Evolutionary conservation across 1,140 invertebrate species (phyloP).

Genomic region (Dendrolimus kikuchii): DNA sequence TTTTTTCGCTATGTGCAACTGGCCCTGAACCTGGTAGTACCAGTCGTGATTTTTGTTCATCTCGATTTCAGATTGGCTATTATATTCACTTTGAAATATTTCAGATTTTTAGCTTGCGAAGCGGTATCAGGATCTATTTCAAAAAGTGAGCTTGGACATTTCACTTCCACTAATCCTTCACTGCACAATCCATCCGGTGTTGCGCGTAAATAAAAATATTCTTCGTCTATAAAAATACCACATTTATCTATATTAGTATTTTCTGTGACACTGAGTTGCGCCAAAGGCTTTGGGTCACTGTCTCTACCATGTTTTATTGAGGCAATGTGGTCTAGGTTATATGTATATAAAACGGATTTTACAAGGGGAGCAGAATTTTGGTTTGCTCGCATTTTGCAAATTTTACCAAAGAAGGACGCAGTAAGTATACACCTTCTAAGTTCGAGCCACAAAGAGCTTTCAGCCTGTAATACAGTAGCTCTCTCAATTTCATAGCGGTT

Average conservation of each 20-base stretch:
- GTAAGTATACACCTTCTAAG: conserved; percentile 33
- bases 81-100: conserved; percentile 10
- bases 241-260: conserved; percentile 9
- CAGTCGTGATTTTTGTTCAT: conserved; percentile 17
- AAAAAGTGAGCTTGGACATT: conserved; percentile 7
- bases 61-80: conserved; percentile 3
- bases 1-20: conserved; percentile 16
- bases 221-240: conserved; percentile 14
- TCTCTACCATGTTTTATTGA: conserved; percentile 10
- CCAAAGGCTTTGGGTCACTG: conserved; percentile 9
- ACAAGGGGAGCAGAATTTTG: conserved; percentile 9
- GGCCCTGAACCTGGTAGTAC: conserved; percentile 23
- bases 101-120: conserved; percentile 7
- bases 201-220: conserved; percentile 9
- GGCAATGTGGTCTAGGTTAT: conserved; percentile 7
- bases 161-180: conserved; percentile 9
- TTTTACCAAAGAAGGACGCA: conserved; percentile 36
- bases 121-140: conserved; percentile 7
- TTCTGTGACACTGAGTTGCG: conserved; percentile 10
- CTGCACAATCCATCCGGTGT: conserved; percentile 2
- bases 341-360: conserved; percentile 10
- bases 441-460: conserved; percentile 27
- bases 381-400: conserved; percentile 8
- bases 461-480: conserved; percentile 27
- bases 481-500: conserved; percentile 20